Evolutionary conservation across 2,888 invertebrate genomes (phyloP).

Genomic region (Nemotelus pantherinus): DNA sequence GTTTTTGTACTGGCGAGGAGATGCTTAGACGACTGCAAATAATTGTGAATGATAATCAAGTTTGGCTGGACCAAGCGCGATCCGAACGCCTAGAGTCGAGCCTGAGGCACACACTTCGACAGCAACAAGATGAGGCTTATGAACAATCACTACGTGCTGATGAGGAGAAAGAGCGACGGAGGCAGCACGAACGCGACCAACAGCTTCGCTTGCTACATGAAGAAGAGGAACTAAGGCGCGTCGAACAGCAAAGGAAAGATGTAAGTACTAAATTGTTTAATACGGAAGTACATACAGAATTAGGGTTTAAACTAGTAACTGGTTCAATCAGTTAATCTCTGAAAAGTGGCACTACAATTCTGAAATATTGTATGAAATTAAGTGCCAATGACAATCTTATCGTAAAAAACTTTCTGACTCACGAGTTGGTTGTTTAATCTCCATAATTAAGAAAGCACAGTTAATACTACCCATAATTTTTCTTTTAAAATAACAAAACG

Average conservation of each 20-base stretch:
- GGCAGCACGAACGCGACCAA: constrained; percentile 70
- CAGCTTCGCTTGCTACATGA: constrained; percentile 66
- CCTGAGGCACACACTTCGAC: constrained; percentile 85
- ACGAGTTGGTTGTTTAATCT: too few species aligned
- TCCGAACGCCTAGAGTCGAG: constrained; percentile 86
- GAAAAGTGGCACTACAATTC: not conserved
- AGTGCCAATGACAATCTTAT: not conserved
- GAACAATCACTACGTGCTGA: constrained; percentile 90
- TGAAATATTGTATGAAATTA: not conserved
- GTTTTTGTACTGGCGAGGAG: constrained; percentile 77
- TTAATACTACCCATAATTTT: too few species aligned
- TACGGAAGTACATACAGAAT: not conserved
- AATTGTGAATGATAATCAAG: constrained; percentile 86
- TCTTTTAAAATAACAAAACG: not conserved
- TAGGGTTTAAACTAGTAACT: not conserved
- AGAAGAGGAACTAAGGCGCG: constrained; percentile 66
- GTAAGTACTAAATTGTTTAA: constrained; percentile 52
- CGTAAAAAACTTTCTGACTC: too few species aligned
- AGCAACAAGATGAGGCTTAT: constrained; percentile 94
- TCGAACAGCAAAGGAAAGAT: constrained; percentile 67
- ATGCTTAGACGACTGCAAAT: constrained; percentile 77
- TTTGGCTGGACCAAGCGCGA: constrained; percentile 85
- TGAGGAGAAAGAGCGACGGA: constrained; percentile 89
- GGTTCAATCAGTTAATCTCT: not conserved
- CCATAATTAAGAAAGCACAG: too few species aligned